Conservation (phyloP, 2,888 invertebrate genomes). For the Cylindroiulus punctatus region DNA sequence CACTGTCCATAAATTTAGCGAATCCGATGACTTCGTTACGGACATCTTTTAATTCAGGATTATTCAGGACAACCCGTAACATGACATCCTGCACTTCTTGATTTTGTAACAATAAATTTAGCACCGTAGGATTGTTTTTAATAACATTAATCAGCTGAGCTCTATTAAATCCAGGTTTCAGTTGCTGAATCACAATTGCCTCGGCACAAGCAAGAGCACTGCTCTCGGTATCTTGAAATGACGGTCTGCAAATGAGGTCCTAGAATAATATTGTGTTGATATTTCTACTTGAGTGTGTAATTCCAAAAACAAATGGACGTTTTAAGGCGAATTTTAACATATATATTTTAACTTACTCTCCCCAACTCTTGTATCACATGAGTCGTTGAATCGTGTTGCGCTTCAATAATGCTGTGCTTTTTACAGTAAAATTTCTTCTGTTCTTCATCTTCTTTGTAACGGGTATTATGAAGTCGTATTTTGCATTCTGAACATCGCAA, state of each 20-base stretch:
- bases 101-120: slow-evolving; percentile 44
- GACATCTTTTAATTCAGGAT: slow-evolving; percentile 30
- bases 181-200: not conserved
- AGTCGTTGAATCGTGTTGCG: not conserved
- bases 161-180: not conserved
- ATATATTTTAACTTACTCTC: not conserved
- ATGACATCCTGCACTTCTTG: slow-evolving; percentile 24
- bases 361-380: not conserved
- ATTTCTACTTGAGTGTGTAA: not conserved
- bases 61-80: not conserved
- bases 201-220: not conserved
- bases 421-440: slow-evolving; percentile 6
- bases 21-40: not conserved
- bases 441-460: slow-evolving; percentile 4
- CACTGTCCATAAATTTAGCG: not conserved
- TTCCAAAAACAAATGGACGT: no score
- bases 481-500: slow-evolving; percentile 42
- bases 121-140: not conserved
- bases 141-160: not conserved
- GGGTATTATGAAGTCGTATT: not conserved
- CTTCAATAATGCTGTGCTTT: slow-evolving; percentile 30
- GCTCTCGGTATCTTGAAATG: not conserved
- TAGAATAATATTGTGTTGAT: not conserved
- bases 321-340: no score
- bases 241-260: not conserved